Evolutionary conservation across 2,797 vertebrate species (phyloP), one percentile per base, ranked within the genome.

Genomic region (Epinephelus malabaricus): DNA sequence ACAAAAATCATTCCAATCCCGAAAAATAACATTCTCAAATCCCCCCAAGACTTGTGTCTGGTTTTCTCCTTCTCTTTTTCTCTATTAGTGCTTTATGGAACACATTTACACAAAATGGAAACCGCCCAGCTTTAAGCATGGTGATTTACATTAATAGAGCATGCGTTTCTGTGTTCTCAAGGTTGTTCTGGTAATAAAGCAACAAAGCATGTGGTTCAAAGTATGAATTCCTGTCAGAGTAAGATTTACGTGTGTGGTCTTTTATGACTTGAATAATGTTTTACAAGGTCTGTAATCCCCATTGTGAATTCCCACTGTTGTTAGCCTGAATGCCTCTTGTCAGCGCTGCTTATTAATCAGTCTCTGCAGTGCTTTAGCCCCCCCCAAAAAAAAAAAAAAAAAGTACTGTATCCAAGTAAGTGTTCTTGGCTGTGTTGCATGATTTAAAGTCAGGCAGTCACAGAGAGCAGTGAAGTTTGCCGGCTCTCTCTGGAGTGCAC

Each of bases 261-360:
- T 67, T 86, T 62, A 71, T 74, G 71, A 65, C 18, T 70, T 63
- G 45, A 76, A 69, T 60, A 63, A 69, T 65, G 68, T 67, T 86
- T 82, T 79, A 78, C 63, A 68, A 78, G 72, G 63, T 59, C 51
- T 66, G 0, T 27, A 74, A 64, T 80, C 65, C 46, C 27, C n/a
- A 27, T 21, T 40, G 21, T 53, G 27, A 46, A 54, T 72, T 81
- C 56, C 43, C 25, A 25, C 51, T 71, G 56, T 78, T 75, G 27
- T 59, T 38, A 13, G 27, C 49, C 46, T 54, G 5, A 74, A 73
- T 51, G 64, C 30, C 43, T 43, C 38, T 38, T 49, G 47, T 72
- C 62, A 40, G 45, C 11, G 10, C 53, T 43, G 46, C 62, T 51
- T 80, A 67, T 78, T 85, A 71, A 72, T 85, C 59, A 69, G 27